These are phyloP conservation scores for Hoplodrina ambigua DNA, from an alignment of 2,888 invertebrate genomes.

Conservation along the genomic window DNA sequence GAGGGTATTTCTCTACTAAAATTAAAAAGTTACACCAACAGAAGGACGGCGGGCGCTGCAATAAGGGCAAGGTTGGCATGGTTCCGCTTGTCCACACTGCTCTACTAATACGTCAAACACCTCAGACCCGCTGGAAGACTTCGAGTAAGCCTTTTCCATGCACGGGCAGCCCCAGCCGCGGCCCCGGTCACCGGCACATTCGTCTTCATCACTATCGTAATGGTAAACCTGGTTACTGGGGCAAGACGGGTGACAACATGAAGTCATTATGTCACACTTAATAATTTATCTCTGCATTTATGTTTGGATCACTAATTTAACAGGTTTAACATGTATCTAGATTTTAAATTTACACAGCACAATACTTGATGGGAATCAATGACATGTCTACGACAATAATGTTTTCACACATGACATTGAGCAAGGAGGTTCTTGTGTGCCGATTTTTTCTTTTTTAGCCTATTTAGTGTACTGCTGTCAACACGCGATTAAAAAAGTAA, in stretches of 20 bases:
- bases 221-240: not conserved
- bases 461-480: too few relatives aligned
- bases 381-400: not conserved
- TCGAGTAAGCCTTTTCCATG: not conserved
- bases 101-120: not conserved
- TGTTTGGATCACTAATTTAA: not conserved
- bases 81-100: not conserved
- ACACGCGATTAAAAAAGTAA: too few relatives aligned
- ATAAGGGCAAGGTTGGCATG: too few relatives aligned
- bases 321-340: not conserved
- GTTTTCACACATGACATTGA: not conserved
- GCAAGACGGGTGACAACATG: not conserved
- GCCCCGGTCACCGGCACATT: too few relatives aligned
- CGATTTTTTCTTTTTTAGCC: too few relatives aligned
- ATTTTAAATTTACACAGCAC: not conserved
- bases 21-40: conserved; percentile 9
- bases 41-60: not conserved
- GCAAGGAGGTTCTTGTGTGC: not conserved
- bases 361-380: conserved; percentile 3
- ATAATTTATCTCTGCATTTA: conserved; percentile 8
- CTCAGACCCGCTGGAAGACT: not conserved
- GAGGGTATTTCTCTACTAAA: not conserved
- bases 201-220: not conserved
- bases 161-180: not conserved
- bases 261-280: conserved; percentile 7